A percentile compares a stretch with the other conserved stretches of the same genome.
Conservation (phyloP, 1,140 invertebrate species). For the Scaptomyza hsui region DNA sequence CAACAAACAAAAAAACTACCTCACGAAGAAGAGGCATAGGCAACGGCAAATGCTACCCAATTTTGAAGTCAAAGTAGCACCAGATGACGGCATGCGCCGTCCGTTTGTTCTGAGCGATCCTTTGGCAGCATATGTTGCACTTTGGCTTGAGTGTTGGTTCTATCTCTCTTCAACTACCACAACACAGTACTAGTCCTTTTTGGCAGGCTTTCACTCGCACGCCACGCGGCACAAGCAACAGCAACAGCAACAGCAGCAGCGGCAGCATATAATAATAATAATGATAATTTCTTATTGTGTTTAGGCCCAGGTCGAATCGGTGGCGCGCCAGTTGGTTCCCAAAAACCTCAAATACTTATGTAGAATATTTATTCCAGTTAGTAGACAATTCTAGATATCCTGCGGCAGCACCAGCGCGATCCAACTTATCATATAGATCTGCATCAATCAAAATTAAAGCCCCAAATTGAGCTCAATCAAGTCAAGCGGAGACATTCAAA, state of each 20-base stretch:
- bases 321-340: conserved; percentile 62
- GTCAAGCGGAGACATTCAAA: conserved; percentile 48
- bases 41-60: conserved; percentile 65
- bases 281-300: conserved; percentile 75
- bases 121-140: conserved; percentile 74
- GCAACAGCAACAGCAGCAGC: conserved; percentile 12
- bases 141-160: conserved; percentile 35
- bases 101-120: conserved; percentile 69
- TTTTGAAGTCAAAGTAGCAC: conserved; percentile 82
- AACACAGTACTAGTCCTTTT: conserved; percentile 47
- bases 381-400: conserved; percentile 30
- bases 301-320: conserved; percentile 25
- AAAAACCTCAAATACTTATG: conserved; percentile 35
- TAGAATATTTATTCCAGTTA: conserved; percentile 25
- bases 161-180: conserved; percentile 43
- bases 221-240: conserved; percentile 57
- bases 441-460: conserved; percentile 74
- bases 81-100: conserved; percentile 83
- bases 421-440: conserved; percentile 41
- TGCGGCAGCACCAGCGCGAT: conserved; percentile 16
- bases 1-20: conserved; percentile 39
- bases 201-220: conserved; percentile 77
- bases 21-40: conserved; percentile 36
- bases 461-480: conserved; percentile 33
- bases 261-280: conserved; percentile 57